phyloP scores from a whole-genome alignment of 1,140 invertebrate species.

The Solenopsis invicta region DNA sequence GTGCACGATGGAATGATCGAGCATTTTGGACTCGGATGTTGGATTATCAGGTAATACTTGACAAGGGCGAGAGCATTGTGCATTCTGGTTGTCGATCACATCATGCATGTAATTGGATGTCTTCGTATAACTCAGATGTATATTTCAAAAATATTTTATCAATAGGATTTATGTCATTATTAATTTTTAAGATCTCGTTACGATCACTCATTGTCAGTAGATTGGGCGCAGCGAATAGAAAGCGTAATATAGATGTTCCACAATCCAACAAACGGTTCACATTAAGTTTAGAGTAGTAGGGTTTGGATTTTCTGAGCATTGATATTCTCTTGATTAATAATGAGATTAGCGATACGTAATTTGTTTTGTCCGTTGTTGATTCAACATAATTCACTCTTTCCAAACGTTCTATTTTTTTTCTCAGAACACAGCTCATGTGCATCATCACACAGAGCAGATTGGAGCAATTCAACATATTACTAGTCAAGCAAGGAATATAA shows the following conservation, averaged over 20 bases:
- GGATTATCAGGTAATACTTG: slow-evolving; percentile 20
- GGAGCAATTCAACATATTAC: slow-evolving; percentile 26
- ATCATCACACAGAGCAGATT: slow-evolving; percentile 67
- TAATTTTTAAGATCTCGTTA: slow-evolving; percentile 51
- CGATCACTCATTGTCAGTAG: neutral
- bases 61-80: slow-evolving; percentile 73
- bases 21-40: too few relatives aligned
- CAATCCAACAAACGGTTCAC: slow-evolving; percentile 56
- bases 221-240: slow-evolving; percentile 10
- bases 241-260: slow-evolving; percentile 61
- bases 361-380: neutral
- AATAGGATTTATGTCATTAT: slow-evolving; percentile 75
- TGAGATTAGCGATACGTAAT: slow-evolving; percentile 17
- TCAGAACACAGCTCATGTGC: slow-evolving; percentile 54
- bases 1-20: neutral
- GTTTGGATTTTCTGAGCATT: slow-evolving; percentile 50
- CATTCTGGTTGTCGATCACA: slow-evolving; percentile 80
- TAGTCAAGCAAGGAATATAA: slow-evolving; percentile 75
- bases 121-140: slow-evolving; percentile 16
- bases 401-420: neutral
- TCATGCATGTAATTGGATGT: slow-evolving; percentile 44
- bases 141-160: slow-evolving; percentile 75
- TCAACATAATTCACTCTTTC: slow-evolving; percentile 18
- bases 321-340: slow-evolving; percentile 70
- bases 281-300: slow-evolving; percentile 44